Evolutionary conservation across 2,888 invertebrate species (phyloP).

Genomic region (Iselma pallidipennis): DNA sequence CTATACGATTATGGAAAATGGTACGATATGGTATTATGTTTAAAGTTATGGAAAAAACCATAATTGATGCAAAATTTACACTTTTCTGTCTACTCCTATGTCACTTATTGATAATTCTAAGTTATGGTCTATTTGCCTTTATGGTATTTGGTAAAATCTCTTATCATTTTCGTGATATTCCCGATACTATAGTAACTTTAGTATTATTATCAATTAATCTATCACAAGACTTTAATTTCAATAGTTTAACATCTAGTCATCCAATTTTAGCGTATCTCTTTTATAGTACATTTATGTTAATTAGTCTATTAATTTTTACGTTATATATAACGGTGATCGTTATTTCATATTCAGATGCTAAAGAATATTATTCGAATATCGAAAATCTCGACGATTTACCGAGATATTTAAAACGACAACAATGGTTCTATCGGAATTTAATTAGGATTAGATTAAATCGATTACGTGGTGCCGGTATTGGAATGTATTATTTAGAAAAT

Average conservation of each 20-base stretch:
- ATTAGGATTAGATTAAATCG: slow-evolving; percentile 18
- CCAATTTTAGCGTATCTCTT: neutral
- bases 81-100: slow-evolving; percentile 26
- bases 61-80: slow-evolving; percentile 27
- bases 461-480: slow-evolving; percentile 29
- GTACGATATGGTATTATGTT: slow-evolving; percentile 42
- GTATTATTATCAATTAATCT: slow-evolving; percentile 32
- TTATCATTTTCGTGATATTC: slow-evolving; percentile 31
- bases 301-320: slow-evolving; percentile 24
- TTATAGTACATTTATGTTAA: slow-evolving; percentile 28
- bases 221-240: slow-evolving; percentile 21
- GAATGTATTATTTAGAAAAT: slow-evolving; percentile 5
- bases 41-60: slow-evolving; percentile 40
- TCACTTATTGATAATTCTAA: slow-evolving; percentile 23
- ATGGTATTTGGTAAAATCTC: slow-evolving; percentile 10
- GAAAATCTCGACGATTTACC: slow-evolving; percentile 27
- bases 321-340: slow-evolving; percentile 37
- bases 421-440: slow-evolving; percentile 29
- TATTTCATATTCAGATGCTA: slow-evolving; percentile 34
- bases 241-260: neutral
- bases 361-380: slow-evolving; percentile 32
- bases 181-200: slow-evolving; percentile 29
- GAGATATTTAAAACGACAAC: slow-evolving; percentile 32
- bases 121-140: slow-evolving; percentile 3
- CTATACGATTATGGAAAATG: slow-evolving; percentile 45